phyloP scores from a whole-genome alignment of 2,888 invertebrate genomes.

The Aporophyla nigra region DNA sequence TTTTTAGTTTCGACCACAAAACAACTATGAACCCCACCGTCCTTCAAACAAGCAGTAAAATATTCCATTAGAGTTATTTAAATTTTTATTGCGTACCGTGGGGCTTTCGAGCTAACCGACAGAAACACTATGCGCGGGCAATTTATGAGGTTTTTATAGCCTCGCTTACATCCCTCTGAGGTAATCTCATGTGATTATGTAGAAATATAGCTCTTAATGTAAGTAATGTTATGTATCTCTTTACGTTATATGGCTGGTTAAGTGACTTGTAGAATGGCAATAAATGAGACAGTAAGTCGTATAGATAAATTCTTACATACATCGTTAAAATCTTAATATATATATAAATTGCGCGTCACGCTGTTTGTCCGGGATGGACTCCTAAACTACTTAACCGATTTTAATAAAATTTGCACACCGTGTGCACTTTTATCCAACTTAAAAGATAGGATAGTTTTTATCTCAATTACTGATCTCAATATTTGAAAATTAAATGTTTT shows the following conservation, averaged over 20 bases:
- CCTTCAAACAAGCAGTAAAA: constrained; percentile 51
- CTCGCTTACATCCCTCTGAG: constrained; percentile 48
- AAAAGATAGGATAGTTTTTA: too few relatives aligned
- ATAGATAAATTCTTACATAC: too few relatives aligned
- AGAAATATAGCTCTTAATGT: constrained; percentile 42
- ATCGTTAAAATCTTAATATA: too few relatives aligned
- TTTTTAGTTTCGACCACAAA: neutral
- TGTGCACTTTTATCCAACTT: too few relatives aligned
- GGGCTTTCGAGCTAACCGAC: constrained; percentile 45
- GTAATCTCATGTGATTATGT: constrained; percentile 59
- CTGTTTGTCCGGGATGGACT: too few relatives aligned
- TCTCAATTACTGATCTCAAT: too few relatives aligned
- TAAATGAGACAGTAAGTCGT: neutral
- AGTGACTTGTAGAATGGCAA: constrained; percentile 27
- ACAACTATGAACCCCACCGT: neutral
- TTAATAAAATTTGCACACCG: too few relatives aligned
- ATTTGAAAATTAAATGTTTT: too few relatives aligned
- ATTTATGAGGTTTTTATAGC: constrained; percentile 60
- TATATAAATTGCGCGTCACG: too few relatives aligned
- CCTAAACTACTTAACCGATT: too few relatives aligned
- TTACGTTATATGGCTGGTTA: constrained; percentile 16
- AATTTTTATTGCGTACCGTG: constrained; percentile 47
- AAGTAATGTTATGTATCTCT: constrained; percentile 24
- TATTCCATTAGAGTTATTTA: constrained; percentile 60
- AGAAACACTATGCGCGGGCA: constrained; percentile 49